Base-by-base conservation (phyloP, 2,113 vertebrate genomes). In the Hydropotes inermis region DNA sequence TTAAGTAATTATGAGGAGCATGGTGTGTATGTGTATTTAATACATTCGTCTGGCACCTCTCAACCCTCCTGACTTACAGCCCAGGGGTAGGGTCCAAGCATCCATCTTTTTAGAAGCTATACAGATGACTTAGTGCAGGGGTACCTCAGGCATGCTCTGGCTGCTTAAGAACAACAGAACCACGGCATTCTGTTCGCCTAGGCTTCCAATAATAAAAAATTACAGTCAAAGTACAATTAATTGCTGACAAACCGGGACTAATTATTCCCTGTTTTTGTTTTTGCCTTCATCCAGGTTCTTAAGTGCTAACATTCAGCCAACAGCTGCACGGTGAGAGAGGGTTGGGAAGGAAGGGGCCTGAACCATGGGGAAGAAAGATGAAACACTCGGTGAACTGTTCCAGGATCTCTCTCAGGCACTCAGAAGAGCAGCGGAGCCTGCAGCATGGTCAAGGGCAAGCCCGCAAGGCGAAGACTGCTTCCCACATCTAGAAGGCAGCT, bases 221-320 rank as follows among this genome's bases (percentile, higher is more conserved):
- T 17, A 88, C 14, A 23, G 47, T 45, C 86, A 43, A 89, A 86
- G 58, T 33, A 36, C 28, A 87, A 43, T n/a, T 54, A 61, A 89
- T 19, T 52, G 83, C 55, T 81, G 57, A 58, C 55, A 87, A 89
- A 70, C 39, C 16, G 28, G 17, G 39, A 87, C n/a, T 74, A 39
- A 57, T 76, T 70, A 87, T 76, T 93, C 55, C 61, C 92, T 74
- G 55, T 14, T 79, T 94, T 94, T 45, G 23, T 52, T 94, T 96
- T 96, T 95, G 60, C 60, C 60, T 91, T 88, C 85, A 57, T 60
- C 21, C 30, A 92, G 84, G n/a, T 92, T 92, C 92, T 76, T 92
- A 33, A 27, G 47, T 67, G 57, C 43, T 47, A 67, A 60, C 88
- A 76, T 45, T 81, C 81, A 83, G 67, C 28, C 83, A 92, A n/a